Evolutionary conservation across 2,888 invertebrate species (phyloP), one percentile per base, ranked within the genome.

Genomic region (Drosophila colorata): DNA sequence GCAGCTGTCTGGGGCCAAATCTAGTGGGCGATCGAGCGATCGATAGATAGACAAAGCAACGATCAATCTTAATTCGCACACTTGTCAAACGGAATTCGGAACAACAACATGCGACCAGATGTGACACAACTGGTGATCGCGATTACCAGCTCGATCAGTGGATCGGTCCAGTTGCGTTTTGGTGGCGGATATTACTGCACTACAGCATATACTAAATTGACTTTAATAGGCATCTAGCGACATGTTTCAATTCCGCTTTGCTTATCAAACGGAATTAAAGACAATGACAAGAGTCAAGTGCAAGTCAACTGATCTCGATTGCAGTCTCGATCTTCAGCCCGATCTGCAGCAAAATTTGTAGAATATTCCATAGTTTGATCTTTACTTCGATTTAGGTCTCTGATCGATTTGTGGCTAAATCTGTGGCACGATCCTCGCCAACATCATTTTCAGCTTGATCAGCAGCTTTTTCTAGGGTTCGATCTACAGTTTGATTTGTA

Each of bases 61-160:
- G 65, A 76, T 79, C 79, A 64, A 82, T 77, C 74, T 68, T 66
- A 80, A 80, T 83, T 80, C 74, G 80, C 70, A 47, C 8, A 65
- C 43, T 48, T 74, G 74, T 73, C 69, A 64, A 53, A 41, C 18
- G 35, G 16, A 40, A 68, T 58, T 53, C 11, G 52, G 28, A 56
- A 44, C 51, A 46, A 52, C 25, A 51, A 25, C 28, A 28, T 28
- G 28, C 8, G 28, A 28, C 43, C 49, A 51, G 35, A 46, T 44
- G 52, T 51, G 48, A 33, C 48, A 25, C 46, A 25, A 49, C 28
- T 51, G 38, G 28, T 51, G 43, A 61, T 56, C 40, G n/a, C 31
- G 23, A 28, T 28, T 8, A 28, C 9, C 28, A 9, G 28, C 28
- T 3, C 4, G 33, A 48, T 48, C 48, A 7, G 6, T 31, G 11